Evolutionary conservation across 2,113 vertebrate genomes (phyloP), one percentile per base, ranked within the genome.

Genomic region (Physeter macrocephalus): DNA sequence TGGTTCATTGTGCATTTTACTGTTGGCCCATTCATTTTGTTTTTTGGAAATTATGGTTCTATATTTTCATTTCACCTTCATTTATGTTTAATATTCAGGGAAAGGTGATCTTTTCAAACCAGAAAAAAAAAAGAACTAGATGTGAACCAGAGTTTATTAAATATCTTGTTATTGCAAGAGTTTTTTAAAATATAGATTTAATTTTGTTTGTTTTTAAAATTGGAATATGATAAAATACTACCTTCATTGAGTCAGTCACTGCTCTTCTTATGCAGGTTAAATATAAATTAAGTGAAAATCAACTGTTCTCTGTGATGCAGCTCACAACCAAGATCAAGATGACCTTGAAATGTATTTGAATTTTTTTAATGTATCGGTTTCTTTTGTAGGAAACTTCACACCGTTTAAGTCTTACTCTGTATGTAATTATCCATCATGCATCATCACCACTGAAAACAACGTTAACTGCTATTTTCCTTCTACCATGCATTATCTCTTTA

Each of bases 1-100:
- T 98, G 96, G 86, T 97, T 98, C 97, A 96, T 96, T 98, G 98
- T 98, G 98, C 98, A 96, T 98, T 98, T 98, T 99, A 98, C 98
- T 99, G 98, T 98, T 98, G 98, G 97, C 97, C 98, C 96, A 97
- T 98, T 98, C 98, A 98, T 98, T 98, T 99, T 97, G 91, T 96
- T 98, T 98, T 98, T 97, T 95, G 59, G 96, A 98, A 98, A 98
- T 97, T 95, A 97, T 88, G 97, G 96, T 98, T 98, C 94, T 97
- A 7, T 98, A 78, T 97, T 98, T 98, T 98, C 93, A 98, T 97
- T 98, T 98, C 97, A 97, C 98, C 96, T 96, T 97, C 96, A 98
- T 97, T 94, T 98, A 96, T 97, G 43, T 98, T 98, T 98, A 98
- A 98, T 94, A 98, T 99, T 99, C 98, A 99, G 98, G 98, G 98